Percentiles rank a stretch among this genome's conserved stretches.
These are phyloP conservation scores for Melanogrammus aeglefinus DNA, from an alignment of 2,797 vertebrate genomes.

Conservation along the genomic window DNA sequence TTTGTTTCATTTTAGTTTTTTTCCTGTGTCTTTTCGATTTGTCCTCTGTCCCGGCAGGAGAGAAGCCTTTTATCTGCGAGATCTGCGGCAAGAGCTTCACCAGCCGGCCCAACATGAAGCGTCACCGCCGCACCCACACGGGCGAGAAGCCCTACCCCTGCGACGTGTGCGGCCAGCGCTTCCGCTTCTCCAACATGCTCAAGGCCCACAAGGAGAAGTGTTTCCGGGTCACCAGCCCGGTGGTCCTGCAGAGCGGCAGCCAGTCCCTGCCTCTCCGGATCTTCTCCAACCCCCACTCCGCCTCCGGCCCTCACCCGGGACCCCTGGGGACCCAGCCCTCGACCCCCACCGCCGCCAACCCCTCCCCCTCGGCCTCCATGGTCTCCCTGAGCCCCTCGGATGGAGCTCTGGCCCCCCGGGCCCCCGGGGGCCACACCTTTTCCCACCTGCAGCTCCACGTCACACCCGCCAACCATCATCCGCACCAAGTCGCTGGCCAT, in stretches of 20 bases:
- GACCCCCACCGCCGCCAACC: slow-evolving; percentile 38
- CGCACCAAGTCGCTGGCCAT: slow-evolving; percentile 69
- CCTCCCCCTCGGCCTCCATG: slow-evolving; percentile 72
- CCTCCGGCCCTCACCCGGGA: slow-evolving; percentile 64
- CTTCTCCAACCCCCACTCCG: slow-evolving; percentile 70
- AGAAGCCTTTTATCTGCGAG: slow-evolving; percentile 98
- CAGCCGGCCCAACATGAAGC: slow-evolving; percentile 98
- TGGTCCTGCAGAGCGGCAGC: slow-evolving; percentile 78
- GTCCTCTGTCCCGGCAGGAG: slow-evolving; percentile 71
- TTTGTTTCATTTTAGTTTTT: not conserved
- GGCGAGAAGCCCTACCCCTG: slow-evolving; percentile 97
- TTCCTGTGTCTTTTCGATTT: not conserved
- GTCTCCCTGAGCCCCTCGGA: slow-evolving; percentile 72
- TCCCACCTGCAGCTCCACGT: slow-evolving; percentile 89
- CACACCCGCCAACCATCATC: slow-evolving; percentile 81
- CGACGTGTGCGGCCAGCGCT: slow-evolving; percentile 93
- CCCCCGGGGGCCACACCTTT: slow-evolving; percentile 79
- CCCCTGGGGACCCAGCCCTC: slow-evolving; percentile 63
- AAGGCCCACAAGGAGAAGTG: slow-evolving; percentile 97
- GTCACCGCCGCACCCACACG: slow-evolving; percentile 93
- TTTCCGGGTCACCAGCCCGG: slow-evolving; percentile 92
- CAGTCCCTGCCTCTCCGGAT: slow-evolving; percentile 74
- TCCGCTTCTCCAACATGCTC: slow-evolving; percentile 99
- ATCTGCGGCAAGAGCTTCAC: slow-evolving; percentile 99
- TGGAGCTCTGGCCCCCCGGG: slow-evolving; percentile 72